Evolutionary conservation across 2,888 invertebrate species (phyloP), one percentile per base, ranked within the genome.

Genomic region (Drosophila quinaria): DNA sequence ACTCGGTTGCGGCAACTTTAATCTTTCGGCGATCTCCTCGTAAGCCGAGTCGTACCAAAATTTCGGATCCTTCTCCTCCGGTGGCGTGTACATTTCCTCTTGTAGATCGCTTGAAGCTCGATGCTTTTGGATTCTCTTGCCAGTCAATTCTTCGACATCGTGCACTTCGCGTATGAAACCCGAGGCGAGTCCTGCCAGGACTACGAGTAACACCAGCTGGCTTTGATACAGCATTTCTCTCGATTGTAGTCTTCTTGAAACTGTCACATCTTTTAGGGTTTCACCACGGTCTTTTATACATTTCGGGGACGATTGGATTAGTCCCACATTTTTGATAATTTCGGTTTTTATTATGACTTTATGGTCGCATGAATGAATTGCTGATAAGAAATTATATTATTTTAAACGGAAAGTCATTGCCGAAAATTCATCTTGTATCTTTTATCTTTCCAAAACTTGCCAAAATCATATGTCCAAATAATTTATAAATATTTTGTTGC

Each of bases 1-100:
- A 29, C 64, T 70, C 3, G 54, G 62, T 8, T 88, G 77, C 0
- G 71, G 68, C 10, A 58, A 42, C 19, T 56, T 29, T n/a, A 88
- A 60, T 29, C 70, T 64, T 37, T 78, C 73, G 13, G 62, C 73
- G 4, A 88, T 39, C 56, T 87, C 81, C 13, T 67, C 67, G 15
- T 81, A 51, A 22, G 87, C 81, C 46, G 76, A 47, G 2, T 87
- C 47, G 35, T 78, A 76, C 90, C 90, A 89, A 59, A 80, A 89
- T 29, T 76, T 59, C 0, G 80, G 60, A 37, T 89, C 29, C 63
- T 49, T 88, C 56, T 88, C 87, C 25, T 81, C 87, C 2, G 76
- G 72, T 0, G 81, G 81, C 0, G 82, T 85, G 41, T 80, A 71
- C 56, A 81, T 85, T 3, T 61, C 65, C 2, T 0, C 5, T 8